These are phyloP conservation scores for Leptopilina boulardi DNA, from an alignment of 1,140 invertebrate species.

Conservation along the genomic window DNA sequence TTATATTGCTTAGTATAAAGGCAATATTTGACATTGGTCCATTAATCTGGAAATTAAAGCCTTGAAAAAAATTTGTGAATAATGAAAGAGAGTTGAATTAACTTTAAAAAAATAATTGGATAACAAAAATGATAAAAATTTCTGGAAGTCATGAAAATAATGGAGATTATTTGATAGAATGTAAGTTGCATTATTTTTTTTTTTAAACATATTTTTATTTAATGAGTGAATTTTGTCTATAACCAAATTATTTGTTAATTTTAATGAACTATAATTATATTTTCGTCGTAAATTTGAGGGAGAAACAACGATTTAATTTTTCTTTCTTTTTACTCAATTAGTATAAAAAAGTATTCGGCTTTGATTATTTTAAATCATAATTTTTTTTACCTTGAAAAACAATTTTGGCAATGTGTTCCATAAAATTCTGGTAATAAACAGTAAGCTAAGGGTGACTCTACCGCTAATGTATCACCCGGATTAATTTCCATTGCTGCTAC, in stretches of 20 bases:
- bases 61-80: neutral
- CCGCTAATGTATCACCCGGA: constrained; percentile 82
- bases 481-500: constrained; percentile 78
- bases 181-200: neutral
- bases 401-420: constrained; percentile 89
- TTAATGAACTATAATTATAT: too few species aligned
- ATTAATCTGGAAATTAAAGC: neutral
- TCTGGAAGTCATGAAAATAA: neutral
- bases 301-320: too few species aligned
- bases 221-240: too few species aligned
- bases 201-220: too few species aligned
- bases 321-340: too few species aligned
- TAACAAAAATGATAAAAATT: neutral
- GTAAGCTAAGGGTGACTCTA: constrained; percentile 85
- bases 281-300: too few species aligned
- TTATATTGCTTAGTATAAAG: neutral
- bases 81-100: neutral
- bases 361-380: neutral
- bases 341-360: too few species aligned
- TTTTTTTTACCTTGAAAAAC: constrained; percentile 81
- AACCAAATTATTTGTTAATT: too few species aligned
- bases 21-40: constrained; percentile 44
- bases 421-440: constrained; percentile 84
- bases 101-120: neutral
- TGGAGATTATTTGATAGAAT: neutral